These are phyloP conservation scores for Lucinisca nassula DNA, from an alignment of 2,888 invertebrate species.

Conservation along the genomic window DNA sequence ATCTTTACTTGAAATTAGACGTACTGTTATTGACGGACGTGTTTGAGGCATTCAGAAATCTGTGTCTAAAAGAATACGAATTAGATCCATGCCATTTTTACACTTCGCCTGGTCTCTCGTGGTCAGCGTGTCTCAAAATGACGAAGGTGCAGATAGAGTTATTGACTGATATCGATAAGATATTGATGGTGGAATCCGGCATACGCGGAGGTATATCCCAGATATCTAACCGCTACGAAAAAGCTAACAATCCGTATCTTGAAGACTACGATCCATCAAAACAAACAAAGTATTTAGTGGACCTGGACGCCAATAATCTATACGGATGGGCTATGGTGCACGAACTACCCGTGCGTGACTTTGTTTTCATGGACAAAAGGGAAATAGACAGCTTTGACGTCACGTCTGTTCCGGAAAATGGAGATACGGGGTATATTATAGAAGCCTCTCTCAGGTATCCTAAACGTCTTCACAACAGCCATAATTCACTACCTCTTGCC, in stretches of 20 bases:
- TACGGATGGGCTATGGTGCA: constrained; percentile 44
- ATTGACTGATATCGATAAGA: constrained; percentile 15
- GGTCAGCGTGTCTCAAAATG: constrained; percentile 29
- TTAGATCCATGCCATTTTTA: neutral
- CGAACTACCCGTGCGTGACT: constrained; percentile 28
- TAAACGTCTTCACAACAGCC: constrained; percentile 23
- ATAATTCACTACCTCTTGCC: constrained; percentile 34
- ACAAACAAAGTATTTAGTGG: constrained; percentile 8
- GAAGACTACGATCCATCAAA: constrained; percentile 1
- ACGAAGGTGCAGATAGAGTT: constrained; percentile 9
- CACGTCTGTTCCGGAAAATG: neutral
- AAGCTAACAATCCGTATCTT: constrained; percentile 19
- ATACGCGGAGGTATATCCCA: constrained; percentile 6
- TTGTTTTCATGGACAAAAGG: constrained; percentile 13
- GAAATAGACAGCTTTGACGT: constrained; percentile 39
- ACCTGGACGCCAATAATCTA: constrained; percentile 31
- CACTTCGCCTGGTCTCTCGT: neutral
- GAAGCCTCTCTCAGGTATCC: constrained; percentile 44
- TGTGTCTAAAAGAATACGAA: neutral
- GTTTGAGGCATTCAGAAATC: constrained; percentile 31
- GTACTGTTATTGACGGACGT: constrained; percentile 14
- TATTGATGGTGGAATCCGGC: constrained; percentile 7
- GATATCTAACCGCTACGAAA: neutral
- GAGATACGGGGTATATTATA: constrained; percentile 38
- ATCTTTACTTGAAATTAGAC: neutral